Evolutionary conservation across 2,888 invertebrate species (phyloP).

Genomic region (Periphyllus acericola): DNA sequence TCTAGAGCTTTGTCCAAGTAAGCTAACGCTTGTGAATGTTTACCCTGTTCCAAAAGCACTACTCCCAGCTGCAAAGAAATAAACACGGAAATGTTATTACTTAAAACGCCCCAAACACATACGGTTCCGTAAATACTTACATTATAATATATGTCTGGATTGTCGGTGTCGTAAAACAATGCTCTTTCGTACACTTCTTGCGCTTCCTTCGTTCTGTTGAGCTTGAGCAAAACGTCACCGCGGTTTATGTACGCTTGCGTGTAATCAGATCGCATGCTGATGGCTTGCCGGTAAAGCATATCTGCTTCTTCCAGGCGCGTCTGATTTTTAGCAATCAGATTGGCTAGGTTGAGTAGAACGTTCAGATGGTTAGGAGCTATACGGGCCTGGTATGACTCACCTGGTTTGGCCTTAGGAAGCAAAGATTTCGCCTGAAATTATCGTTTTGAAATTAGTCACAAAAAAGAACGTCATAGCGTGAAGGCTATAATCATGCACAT

Average conservation of each 20-base stretch:
- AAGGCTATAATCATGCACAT: slow-evolving; percentile 35
- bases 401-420: slow-evolving; percentile 89
- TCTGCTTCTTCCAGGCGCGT: slow-evolving; percentile 94
- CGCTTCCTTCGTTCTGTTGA: slow-evolving; percentile 93
- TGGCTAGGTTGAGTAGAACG: slow-evolving; percentile 94
- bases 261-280: slow-evolving; percentile 96
- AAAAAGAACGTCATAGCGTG: neutral
- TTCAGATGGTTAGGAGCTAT: slow-evolving; percentile 96
- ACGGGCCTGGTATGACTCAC: slow-evolving; percentile 93
- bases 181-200: slow-evolving; percentile 95
- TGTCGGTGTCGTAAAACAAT: slow-evolving; percentile 89
- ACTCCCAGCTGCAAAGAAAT: slow-evolving; percentile 81
- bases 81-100: neutral
- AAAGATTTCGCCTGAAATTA: slow-evolving; percentile 79
- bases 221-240: slow-evolving; percentile 93
- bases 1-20: slow-evolving; percentile 93
- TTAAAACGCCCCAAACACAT: neutral
- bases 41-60: slow-evolving; percentile 91
- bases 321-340: slow-evolving; percentile 91
- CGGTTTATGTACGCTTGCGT: slow-evolving; percentile 96
- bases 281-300: slow-evolving; percentile 91
- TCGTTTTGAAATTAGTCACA: slow-evolving; percentile 45
- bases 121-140: slow-evolving; percentile 72
- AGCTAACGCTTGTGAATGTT: slow-evolving; percentile 88
- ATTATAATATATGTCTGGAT: slow-evolving; percentile 95